Conservation (phyloP, 2,113 vertebrate genomes). For the Pygoscelis antarcticus region DNA sequence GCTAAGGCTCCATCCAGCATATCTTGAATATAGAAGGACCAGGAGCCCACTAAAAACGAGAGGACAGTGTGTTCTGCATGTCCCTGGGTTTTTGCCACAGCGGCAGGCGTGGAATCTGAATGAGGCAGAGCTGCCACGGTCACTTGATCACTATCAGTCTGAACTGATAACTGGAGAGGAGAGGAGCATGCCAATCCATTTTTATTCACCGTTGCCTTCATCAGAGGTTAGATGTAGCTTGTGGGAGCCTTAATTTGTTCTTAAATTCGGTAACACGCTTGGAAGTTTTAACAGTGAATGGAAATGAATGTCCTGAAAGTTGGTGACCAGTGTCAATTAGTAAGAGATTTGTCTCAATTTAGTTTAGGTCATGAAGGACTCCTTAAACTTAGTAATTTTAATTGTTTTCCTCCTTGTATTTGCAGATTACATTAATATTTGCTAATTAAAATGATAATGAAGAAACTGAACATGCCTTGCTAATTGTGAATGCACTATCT, state of each 20-base stretch:
- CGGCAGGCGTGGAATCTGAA: neutral
- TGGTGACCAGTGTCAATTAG: neutral
- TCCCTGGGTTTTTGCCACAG: neutral
- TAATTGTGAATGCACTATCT: neutral
- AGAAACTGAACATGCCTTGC: neutral
- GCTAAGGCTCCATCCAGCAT: neutral
- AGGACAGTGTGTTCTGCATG: neutral
- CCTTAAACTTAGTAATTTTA: slow-evolving; percentile 8
- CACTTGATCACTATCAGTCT: slow-evolving; percentile 7
- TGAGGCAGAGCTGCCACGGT: neutral
- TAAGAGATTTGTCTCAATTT: slow-evolving; percentile 30
- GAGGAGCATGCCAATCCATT: slow-evolving; percentile 29
- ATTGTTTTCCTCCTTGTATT: slow-evolving; percentile 22
- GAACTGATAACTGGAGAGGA: slow-evolving; percentile 32
- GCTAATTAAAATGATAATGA: slow-evolving; percentile 47
- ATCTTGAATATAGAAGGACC: neutral
- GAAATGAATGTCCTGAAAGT: slow-evolving; percentile 14
- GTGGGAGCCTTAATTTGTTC: slow-evolving; percentile 6
- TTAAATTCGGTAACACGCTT: slow-evolving; percentile 23
- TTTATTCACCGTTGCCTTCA: slow-evolving; percentile 23
- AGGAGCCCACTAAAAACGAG: neutral
- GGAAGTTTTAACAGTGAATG: slow-evolving; percentile 31
- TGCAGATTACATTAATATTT: slow-evolving; percentile 49
- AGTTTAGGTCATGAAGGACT: slow-evolving; percentile 11
- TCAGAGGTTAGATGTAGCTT: slow-evolving; percentile 2